Base-by-base conservation (phyloP, 1,140 invertebrate genomes). In the Acromyrmex echinatior region DNA sequence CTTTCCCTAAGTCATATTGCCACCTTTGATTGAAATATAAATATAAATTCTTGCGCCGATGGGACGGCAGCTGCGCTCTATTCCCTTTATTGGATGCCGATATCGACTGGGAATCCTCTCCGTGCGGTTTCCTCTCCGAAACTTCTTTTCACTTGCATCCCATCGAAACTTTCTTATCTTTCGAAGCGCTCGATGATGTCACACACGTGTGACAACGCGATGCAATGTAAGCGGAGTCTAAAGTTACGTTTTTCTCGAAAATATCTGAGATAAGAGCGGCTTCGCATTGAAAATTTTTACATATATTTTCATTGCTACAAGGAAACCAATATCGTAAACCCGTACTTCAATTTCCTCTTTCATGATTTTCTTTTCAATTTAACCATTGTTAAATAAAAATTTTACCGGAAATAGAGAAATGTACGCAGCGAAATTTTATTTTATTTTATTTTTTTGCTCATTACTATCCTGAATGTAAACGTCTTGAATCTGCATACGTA, bases 41-140 rank as follows among this genome's bases (percentile, higher is more conserved):
- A 84, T 84, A 84, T 73, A 82, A 62, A 82, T 74, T 82, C 49
- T 84, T 76, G 65, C 51, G 28, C 49, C 85, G 86, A 90, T 88
- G 87, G 70, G 25, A 74, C 70, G 70, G 80, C 90, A 87, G 86
- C 71, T 87, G 88, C 53, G 80, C 76, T 87, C 58, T 45, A 49
- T 71, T 68, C 65, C 79, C 70, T 90, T 91, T 91, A 91, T 90
- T 85, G 90, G 58, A 92, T 92, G 86, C 73, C 91, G 85, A 92
- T 92, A 91, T 74, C 82, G 80, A 62, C 86, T 70, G 60, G 60
- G 84, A 87, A 79, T 60, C 86, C 74, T 78, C 84, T 78, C 80
- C 60, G 60, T 77, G 65, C 60, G 79, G 86, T 86, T 68, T 63
- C 39, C 77, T 63, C 78, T 62, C 12, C 5, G 39, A 45, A 39